A percentile compares a stretch with the other conserved stretches of the same genome.
Conservation (phyloP, 2,797 vertebrate genomes). For the Poecilia velifera region DNA sequence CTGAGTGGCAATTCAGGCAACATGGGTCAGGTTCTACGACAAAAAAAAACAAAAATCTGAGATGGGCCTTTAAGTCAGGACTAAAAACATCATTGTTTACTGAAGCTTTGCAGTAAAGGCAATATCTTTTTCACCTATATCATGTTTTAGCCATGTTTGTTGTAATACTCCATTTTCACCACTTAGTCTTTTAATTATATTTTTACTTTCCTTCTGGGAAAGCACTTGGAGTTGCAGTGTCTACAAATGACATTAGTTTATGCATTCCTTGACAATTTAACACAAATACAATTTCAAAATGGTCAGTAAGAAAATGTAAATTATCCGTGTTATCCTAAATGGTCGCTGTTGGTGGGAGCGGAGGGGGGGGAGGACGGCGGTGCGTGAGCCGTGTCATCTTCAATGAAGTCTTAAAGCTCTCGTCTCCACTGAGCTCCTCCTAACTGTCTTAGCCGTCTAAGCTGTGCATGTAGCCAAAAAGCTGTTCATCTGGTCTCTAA, state of each 20-base stretch:
- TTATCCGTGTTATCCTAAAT: conserved; percentile 4
- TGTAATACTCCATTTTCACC: not conserved
- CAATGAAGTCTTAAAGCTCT: not conserved
- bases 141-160: not conserved
- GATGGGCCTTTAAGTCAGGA: not conserved
- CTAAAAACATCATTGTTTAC: not conserved
- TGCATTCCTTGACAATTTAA: not conserved
- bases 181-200: not conserved
- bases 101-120: not conserved
- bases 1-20: not conserved
- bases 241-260: not conserved
- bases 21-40: not conserved
- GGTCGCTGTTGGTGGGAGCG: not conserved
- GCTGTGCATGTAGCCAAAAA: conserved; percentile 43
- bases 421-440: conserved; percentile 32
- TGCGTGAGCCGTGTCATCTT: not conserved
- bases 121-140: not conserved
- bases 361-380: not conserved
- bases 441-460: conserved; percentile 51
- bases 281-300: not conserved
- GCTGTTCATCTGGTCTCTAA: conserved; percentile 54
- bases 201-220: not conserved
- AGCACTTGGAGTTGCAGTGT: not conserved
- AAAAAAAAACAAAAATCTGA: not conserved
- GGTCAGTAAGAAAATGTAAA: not conserved